phyloP scores from a whole-genome alignment of 1,140 invertebrate species.

The Dicyema japonicum region DNA sequence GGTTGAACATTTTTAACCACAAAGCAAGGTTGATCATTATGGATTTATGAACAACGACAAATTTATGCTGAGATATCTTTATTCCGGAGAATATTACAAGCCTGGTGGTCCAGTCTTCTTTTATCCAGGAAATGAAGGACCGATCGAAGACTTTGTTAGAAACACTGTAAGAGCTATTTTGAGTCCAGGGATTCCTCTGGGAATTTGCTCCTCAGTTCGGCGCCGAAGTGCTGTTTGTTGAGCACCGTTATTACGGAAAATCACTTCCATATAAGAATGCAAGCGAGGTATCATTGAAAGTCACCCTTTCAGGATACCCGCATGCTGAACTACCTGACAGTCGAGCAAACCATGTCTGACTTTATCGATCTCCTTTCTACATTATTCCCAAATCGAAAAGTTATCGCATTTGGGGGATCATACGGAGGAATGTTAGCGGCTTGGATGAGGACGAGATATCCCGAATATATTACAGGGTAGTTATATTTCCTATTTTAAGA shows the following conservation, averaged over 20 bases:
- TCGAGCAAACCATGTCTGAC: constrained; percentile 65
- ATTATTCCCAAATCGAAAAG: constrained; percentile 21
- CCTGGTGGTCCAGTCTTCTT: constrained; percentile 45
- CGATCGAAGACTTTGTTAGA: constrained; percentile 52
- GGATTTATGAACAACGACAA: constrained; percentile 36
- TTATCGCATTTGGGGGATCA: constrained; percentile 63
- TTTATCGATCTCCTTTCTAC: constrained; percentile 33
- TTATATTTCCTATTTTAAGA: no score
- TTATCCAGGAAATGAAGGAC: constrained; percentile 83
- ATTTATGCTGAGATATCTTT: constrained; percentile 43
- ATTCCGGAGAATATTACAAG: constrained; percentile 33
- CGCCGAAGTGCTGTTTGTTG: constrained; percentile 57
- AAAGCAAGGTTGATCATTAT: constrained; percentile 45
- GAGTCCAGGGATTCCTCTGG: constrained; percentile 48
- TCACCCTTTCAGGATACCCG: constrained; percentile 23
- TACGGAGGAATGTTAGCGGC: constrained; percentile 72
- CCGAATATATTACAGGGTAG: constrained; percentile 35
- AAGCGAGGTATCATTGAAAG: no score
- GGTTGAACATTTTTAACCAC: no score
- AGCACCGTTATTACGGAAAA: constrained; percentile 59
- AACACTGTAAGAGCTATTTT: no score
- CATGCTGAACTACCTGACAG: constrained; percentile 52
- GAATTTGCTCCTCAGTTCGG: constrained; percentile 43
- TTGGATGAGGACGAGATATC: constrained; percentile 79
- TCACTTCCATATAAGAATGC: no score